Percentiles rank a stretch among this genome's conserved stretches.
phyloP scores from a whole-genome alignment of 2,113 vertebrate genomes.

The Perca schrenkii region DNA sequence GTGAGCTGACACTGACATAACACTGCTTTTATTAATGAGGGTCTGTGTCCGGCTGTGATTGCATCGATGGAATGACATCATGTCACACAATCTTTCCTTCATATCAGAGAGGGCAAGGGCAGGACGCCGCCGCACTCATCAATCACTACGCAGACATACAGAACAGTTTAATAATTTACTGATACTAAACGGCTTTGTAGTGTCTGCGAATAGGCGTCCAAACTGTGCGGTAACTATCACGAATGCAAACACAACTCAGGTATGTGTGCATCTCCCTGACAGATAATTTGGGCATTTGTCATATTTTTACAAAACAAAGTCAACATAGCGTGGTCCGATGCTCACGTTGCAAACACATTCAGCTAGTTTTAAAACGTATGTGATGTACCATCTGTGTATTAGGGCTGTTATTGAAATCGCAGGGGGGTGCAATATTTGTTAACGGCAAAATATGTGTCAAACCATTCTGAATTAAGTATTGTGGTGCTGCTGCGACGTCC shows the following conservation, averaged over 20 bases:
- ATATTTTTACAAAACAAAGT: slow-evolving; percentile 22
- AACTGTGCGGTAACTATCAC: slow-evolving; percentile 11
- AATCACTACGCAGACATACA: slow-evolving; percentile 49
- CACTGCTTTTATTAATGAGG: slow-evolving; percentile 69
- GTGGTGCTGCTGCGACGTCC: too few species aligned
- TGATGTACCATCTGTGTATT: slow-evolving; percentile 15
- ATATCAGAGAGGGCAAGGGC: slow-evolving; percentile 66
- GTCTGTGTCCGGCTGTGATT: slow-evolving; percentile 68
- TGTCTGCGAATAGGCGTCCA: slow-evolving; percentile 11
- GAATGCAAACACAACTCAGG: slow-evolving; percentile 5
- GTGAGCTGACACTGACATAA: slow-evolving; percentile 38
- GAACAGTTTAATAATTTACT: slow-evolving; percentile 64
- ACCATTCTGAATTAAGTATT: too few species aligned
- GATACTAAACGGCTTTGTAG: slow-evolving; percentile 44
- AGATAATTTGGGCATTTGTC: slow-evolving; percentile 28
- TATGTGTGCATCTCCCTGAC: neutral
- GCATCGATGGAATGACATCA: slow-evolving; percentile 74
- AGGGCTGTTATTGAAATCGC: too few species aligned
- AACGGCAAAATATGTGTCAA: too few species aligned
- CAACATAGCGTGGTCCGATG: slow-evolving; percentile 27
- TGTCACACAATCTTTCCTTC: slow-evolving; percentile 78
- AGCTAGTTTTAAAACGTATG: slow-evolving; percentile 48
- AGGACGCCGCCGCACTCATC: slow-evolving; percentile 57
- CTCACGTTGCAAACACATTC: slow-evolving; percentile 24
- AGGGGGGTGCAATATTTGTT: too few species aligned